These are phyloP conservation scores for Aphidius gifuensis DNA, from an alignment of 1,140 invertebrate species.

Conservation along the genomic window DNA sequence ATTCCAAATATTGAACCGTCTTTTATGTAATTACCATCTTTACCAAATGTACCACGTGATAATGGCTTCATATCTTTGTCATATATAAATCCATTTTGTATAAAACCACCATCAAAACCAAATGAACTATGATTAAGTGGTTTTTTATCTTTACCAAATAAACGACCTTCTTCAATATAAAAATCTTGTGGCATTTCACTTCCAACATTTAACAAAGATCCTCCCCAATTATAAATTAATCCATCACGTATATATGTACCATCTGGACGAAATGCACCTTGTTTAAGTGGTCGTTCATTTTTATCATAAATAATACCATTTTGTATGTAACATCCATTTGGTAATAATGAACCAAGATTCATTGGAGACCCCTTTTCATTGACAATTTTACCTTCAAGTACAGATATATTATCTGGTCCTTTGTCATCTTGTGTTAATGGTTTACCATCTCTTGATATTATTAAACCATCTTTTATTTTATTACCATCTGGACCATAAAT, in stretches of 20 bases:
- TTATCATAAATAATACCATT: slow-evolving; percentile 45
- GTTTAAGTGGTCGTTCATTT: slow-evolving; percentile 40
- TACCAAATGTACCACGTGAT: slow-evolving; percentile 41
- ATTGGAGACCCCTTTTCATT: slow-evolving; percentile 40
- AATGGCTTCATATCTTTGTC: slow-evolving; percentile 42
- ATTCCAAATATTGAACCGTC: slow-evolving; percentile 41
- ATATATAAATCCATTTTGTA: slow-evolving; percentile 47
- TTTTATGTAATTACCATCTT: slow-evolving; percentile 45
- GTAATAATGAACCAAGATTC: slow-evolving; percentile 43
- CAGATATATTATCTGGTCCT: slow-evolving; percentile 41
- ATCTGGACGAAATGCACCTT: slow-evolving; percentile 47
- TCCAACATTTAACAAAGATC: slow-evolving; percentile 44
- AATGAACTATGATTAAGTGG: slow-evolving; percentile 47
- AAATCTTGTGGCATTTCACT: slow-evolving; percentile 39
- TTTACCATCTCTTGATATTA: slow-evolving; percentile 45
- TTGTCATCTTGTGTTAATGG: slow-evolving; percentile 46
- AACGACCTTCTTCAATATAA: slow-evolving; percentile 44
- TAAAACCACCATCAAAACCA: slow-evolving; percentile 42
- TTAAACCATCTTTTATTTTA: slow-evolving; percentile 46
- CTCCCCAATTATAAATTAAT: slow-evolving; percentile 45
- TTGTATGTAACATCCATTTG: slow-evolving; percentile 49
- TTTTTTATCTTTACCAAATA: slow-evolving; percentile 44
- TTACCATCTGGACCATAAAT: slow-evolving; percentile 47
- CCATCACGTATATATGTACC: slow-evolving; percentile 49
- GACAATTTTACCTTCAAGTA: slow-evolving; percentile 47